Evolutionary conservation across 2,888 invertebrate genomes (phyloP), one percentile per base, ranked within the genome.

Genomic region (Antheraea assamensis): DNA sequence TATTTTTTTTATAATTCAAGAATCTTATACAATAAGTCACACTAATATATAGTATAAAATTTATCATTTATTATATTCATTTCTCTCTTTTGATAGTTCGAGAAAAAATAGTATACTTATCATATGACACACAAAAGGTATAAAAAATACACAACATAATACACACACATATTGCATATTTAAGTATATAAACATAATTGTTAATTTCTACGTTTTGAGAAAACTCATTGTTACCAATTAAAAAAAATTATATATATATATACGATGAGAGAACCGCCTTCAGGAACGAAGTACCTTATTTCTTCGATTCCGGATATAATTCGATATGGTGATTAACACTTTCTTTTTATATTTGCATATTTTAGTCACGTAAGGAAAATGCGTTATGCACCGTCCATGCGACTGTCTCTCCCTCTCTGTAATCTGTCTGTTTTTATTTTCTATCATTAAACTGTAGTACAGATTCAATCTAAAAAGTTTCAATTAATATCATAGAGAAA

Each of bases 1-100:
- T 30, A 17, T 61, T 30, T 30, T 64, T 64, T 64, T 5, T 64
- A 30, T 17, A 30, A 30, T 30, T 64, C 61, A 17, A 30, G 7
- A 64, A 27, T 7, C 27, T 15, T 64, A 64, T 64, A 64, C 30
- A 64, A 64, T 64, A 64, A 64, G 30, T 64, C 61, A 30, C 61
- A 64, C 61, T 13, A 24, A 30, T n/a, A 58, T 21, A 21, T 52
- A 19, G n/a, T 30, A 64, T 17, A 64, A 30, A 30, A 21, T 17
- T 27, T 64, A 64, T 30, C 15, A 64, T 30, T 5, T 17, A 30
- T 64, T 64, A 30, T 15, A 30, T 27, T 30, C 15, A 17, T 64
- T 64, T 61, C 15, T 17, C 24, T 27, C 17, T 17, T 17, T 61
- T 27, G 1, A 21, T 17, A 64, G 10, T 19, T 64, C 19, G 4